phyloP scores from a whole-genome alignment of 2,113 vertebrate genomes.

The Callipepla californica region DNA sequence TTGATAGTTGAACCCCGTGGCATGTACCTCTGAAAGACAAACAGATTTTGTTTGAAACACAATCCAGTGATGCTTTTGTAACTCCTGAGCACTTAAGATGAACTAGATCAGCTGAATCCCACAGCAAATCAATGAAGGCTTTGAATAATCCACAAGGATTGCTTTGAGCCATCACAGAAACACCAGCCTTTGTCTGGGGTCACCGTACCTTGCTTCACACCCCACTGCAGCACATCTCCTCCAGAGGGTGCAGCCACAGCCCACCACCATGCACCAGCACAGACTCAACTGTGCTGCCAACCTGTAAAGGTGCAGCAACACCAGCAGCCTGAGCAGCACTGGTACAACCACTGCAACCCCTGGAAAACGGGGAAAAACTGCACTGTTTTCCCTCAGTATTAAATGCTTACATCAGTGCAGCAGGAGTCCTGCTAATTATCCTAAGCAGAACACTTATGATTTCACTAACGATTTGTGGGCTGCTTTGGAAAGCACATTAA shows the following conservation, averaged over 20 bases:
- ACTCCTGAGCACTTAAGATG: background rate
- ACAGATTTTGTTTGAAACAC: background rate
- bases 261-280: background rate
- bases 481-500: background rate
- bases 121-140: background rate
- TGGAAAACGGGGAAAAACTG: background rate
- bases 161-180: background rate
- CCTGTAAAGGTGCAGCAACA: fast-evolving
- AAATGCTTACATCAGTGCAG: background rate
- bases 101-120: background rate
- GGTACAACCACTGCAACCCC: background rate
- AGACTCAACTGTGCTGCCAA: background rate
- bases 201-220: background rate
- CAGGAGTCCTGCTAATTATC: background rate
- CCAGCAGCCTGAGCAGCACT: fast-evolving
- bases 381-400: background rate
- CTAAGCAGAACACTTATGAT: background rate
- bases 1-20: conserved; percentile 98
- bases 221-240: background rate
- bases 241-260: background rate
- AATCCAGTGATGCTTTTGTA: background rate
- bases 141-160: background rate
- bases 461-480: background rate
- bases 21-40: conserved; percentile 89
- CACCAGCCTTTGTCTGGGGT: fast-evolving